Conservation (phyloP, 2,797 vertebrate species). For the Cossypha polioptera region DNA sequence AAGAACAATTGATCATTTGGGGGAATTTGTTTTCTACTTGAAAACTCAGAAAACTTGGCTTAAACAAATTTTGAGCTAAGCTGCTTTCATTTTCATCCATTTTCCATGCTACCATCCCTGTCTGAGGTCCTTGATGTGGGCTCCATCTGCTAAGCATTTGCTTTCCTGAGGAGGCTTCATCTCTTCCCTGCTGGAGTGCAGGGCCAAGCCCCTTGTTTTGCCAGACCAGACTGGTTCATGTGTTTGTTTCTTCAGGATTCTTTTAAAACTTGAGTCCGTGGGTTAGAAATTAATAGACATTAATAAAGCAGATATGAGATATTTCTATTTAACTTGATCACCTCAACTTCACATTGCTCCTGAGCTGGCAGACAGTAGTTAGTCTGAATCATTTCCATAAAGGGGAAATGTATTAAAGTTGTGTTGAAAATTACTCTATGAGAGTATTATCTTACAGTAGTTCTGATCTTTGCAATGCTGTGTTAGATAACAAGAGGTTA, state of each 20-base stretch:
- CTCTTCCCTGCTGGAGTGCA: neutral
- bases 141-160: neutral
- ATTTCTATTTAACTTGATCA: neutral
- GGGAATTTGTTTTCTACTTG: neutral
- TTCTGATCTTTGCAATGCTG: neutral
- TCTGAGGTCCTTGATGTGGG: neutral
- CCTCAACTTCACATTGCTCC: neutral
- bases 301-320: neutral
- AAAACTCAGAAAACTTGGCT: neutral
- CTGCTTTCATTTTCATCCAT: neutral
- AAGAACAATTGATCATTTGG: neutral
- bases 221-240: neutral
- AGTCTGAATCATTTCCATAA: neutral
- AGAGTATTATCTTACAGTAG: neutral
- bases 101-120: neutral
- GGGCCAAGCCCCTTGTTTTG: neutral
- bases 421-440: neutral
- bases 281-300: neutral
- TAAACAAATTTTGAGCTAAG: neutral
- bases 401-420: neutral
- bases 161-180: neutral
- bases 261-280: neutral
- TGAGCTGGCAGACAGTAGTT: neutral
- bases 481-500: rapidly evolving
- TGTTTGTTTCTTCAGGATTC: neutral